Evolutionary conservation across 1,140 invertebrate genomes (phyloP), one percentile per base, ranked within the genome.

Genomic region (Vanessa atalanta): DNA sequence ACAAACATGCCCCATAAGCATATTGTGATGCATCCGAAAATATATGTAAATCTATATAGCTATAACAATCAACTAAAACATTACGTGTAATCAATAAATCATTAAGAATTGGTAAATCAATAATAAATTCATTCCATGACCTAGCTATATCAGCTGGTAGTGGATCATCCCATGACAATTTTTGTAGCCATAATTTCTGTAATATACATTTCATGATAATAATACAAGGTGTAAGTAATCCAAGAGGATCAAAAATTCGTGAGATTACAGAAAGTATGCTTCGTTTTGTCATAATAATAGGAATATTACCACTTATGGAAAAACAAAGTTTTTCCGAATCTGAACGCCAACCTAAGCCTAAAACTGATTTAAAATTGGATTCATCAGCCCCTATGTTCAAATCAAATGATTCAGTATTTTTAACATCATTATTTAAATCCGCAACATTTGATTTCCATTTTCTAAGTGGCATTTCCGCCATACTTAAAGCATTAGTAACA

Each of bases 401-500:
- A 61, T 61, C 57, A 61, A 61, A 61, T 61, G 57, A 61, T 61
- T 61, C 57, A 61, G 20, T 61, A 61, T 23, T 61, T 61, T 61
- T 61, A 23, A 23, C n/a, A 61, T 61, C 57, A 61, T 61, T 61
- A 61, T 61, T 26, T 61, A 61, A 61, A 61, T 51, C 50, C n/a
- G 13, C 11, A 51, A 31, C 26, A 79, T 51, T 51, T 51, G 75
- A 76, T 26, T 57, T 57, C 77, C 77, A 79, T 53, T 81, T 81
- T 50, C 77, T 43, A 47, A 83, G 61, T 61, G 61, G 70, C 69
- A 81, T 53, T 16, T 70, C 37, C 20, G 75, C 77, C 12, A 66
- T 77, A 20, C 61, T 63, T 13, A 74, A n/a, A n/a, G n/a, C n/a
- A n/a, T n/a, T n/a, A n/a, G n/a, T n/a, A n/a, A n/a, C n/a, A n/a